These are phyloP conservation scores for Brenthis ino DNA, from an alignment of 2,888 invertebrate genomes.

Conservation along the genomic window DNA sequence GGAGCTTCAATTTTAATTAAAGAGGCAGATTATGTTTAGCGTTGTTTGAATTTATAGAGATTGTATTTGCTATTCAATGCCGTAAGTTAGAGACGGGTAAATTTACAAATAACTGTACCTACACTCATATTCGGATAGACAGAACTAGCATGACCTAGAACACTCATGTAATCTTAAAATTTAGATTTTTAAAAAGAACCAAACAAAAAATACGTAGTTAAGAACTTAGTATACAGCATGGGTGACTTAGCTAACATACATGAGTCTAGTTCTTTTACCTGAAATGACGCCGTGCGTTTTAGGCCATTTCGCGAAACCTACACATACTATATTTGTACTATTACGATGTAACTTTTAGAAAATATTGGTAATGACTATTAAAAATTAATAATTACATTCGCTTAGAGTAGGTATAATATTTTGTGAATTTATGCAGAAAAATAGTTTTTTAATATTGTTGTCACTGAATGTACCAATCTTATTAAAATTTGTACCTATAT, in stretches of 20 bases:
- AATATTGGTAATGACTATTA: slow-evolving; percentile 72
- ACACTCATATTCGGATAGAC: slow-evolving; percentile 33
- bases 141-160: slow-evolving; percentile 39
- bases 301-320: slow-evolving; percentile 38
- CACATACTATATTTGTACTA: slow-evolving; percentile 69
- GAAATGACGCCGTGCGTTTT: slow-evolving; percentile 21
- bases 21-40: slow-evolving; percentile 30
- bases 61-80: slow-evolving; percentile 35
- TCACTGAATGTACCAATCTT: slow-evolving; percentile 82
- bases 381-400: slow-evolving; percentile 68
- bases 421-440: slow-evolving; percentile 80
- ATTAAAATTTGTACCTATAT: slow-evolving; percentile 80
- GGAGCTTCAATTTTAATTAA: slow-evolving; percentile 27
- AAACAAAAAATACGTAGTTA: slow-evolving; percentile 38
- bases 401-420: slow-evolving; percentile 81
- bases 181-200: slow-evolving; percentile 42
- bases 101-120: slow-evolving; percentile 25
- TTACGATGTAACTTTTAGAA: slow-evolving; percentile 75
- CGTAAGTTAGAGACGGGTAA: slow-evolving; percentile 31
- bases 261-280: slow-evolving; percentile 39
- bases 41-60: slow-evolving; percentile 29
- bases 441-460: slow-evolving; percentile 83
- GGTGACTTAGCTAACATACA: slow-evolving; percentile 28
- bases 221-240: slow-evolving; percentile 20
- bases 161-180: slow-evolving; percentile 26